Conservation (phyloP, 64 coral and sea anemone species). For the Hydrozoanthus tunicans region DNA sequence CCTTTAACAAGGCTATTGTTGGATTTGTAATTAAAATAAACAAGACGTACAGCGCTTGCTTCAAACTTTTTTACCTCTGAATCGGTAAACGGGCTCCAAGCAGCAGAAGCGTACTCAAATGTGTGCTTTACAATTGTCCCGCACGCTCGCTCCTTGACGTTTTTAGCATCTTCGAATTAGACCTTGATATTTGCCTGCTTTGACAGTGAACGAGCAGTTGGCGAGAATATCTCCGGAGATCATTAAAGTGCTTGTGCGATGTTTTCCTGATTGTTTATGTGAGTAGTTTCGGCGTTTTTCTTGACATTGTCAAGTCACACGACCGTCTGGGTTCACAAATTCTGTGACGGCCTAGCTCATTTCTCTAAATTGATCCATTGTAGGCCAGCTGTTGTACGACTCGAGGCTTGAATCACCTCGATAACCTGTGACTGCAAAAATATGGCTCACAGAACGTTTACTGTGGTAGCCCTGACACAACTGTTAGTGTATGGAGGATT, state of each 20-base stretch:
- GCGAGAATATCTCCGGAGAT: neutral
- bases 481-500: constrained; percentile 29
- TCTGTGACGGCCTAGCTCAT: too few species aligned
- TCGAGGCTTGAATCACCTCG: constrained; percentile 2
- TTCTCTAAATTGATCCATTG: neutral
- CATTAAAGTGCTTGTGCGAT: neutral
- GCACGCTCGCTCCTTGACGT: too few species aligned
- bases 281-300: neutral
- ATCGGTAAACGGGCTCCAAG: too few species aligned
- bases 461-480: neutral
- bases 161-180: neutral
- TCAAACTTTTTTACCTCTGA: too few species aligned
- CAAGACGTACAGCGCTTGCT: too few species aligned
- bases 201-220: neutral
- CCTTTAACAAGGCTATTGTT: too few species aligned
- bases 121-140: too few species aligned
- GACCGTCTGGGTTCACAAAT: too few species aligned
- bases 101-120: too few species aligned
- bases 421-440: neutral
- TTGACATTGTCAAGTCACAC: neutral
- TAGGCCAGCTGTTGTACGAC: constrained; percentile 30
- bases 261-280: constrained; percentile 1
- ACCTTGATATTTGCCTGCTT: neutral
- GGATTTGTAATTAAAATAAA: too few species aligned
- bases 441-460: constrained; percentile 3